Evolutionary conservation across 2,797 vertebrate species (phyloP), one percentile per base, ranked within the genome.

Genomic region (Apodemus agrarius): DNA sequence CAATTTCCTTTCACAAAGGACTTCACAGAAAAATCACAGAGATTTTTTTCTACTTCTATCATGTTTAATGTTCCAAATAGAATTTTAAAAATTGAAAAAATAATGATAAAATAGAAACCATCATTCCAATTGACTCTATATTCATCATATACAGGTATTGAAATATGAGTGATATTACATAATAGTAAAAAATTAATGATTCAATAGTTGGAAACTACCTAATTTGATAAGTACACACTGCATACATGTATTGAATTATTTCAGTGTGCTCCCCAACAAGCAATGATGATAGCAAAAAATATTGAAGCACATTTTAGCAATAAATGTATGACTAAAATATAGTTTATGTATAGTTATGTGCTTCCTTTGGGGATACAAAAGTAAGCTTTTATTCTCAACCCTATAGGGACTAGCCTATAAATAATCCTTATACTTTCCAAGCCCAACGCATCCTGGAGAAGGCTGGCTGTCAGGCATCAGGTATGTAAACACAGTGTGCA

Each of bases 371-470:
- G 31, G 24, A 1, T 26, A 54, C 8, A 95, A 74, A 91, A 16
- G 26, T 88, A 85, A 3, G 5, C 63, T 91, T 96, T 52, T 87
- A 88, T 59, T 95, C 34, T 90, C 46, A 90, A 54, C 0, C 0
- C 37, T 89, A 3, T 19, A 87, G 74, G 24, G 12, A 80, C 24
- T 17, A 87, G 26, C 12, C 22, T 83, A 34, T n/a, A 12, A 69
- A 46, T 17, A 90, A 17, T 31, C 90, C 74, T 95, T 86, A 93
- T 46, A 82, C 52, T 91, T 95, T 86, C 49, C 7, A 89, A 40
- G 49, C 92, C 7, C 6, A 90, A 69, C 74, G 63, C 57, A 93
- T 69, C 3, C 22, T 65, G 65, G 37, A 19, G 80, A 74, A 93
- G 37, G 67, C 84, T 43, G 11, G n/a, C 9, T 90, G 49, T 37